A percentile compares a stretch with the other conserved stretches of the same genome.
These are phyloP conservation scores for Trisateles emortualis DNA, from an alignment of 2,888 invertebrate genomes.

Conservation along the genomic window DNA sequence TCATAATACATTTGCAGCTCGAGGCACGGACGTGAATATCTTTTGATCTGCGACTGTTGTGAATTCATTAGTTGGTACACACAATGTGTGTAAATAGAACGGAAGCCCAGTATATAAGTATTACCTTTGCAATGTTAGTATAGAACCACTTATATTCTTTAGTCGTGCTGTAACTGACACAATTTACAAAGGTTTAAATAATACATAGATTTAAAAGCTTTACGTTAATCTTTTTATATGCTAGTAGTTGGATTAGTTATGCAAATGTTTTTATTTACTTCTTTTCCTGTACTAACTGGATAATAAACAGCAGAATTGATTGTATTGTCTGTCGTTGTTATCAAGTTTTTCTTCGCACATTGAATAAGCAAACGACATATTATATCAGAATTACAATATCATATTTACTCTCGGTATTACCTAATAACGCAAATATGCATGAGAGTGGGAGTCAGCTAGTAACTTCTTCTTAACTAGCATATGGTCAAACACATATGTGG, in stretches of 20 bases:
- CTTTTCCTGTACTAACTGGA: constrained; percentile 4
- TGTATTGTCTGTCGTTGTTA: no score
- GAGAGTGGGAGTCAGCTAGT: no score
- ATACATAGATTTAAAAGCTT: constrained; percentile 23
- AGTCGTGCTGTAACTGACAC: constrained; percentile 40
- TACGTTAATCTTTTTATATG: constrained; percentile 4
- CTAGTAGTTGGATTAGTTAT: not conserved
- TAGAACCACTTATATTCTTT: constrained; percentile 43
- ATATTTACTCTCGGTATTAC: no score
- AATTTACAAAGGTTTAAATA: constrained; percentile 37
- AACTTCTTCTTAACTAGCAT: no score
- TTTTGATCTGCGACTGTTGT: constrained; percentile 76
- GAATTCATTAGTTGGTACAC: constrained; percentile 76
- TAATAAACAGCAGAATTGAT: no score
- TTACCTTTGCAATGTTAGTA: constrained; percentile 61
- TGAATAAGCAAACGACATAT: no score
- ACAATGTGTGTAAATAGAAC: constrained; percentile 82
- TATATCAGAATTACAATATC: no score
- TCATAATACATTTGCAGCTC: constrained; percentile 30
- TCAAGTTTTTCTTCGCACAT: no score
- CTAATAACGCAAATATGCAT: no score
- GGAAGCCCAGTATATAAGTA: constrained; percentile 75
- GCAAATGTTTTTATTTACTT: not conserved
- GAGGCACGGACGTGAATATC: constrained; percentile 76
- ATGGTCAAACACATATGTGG: no score